These are phyloP conservation scores for Chrysopilus asiliformis DNA, from an alignment of 2,888 invertebrate species.

Conservation along the genomic window DNA sequence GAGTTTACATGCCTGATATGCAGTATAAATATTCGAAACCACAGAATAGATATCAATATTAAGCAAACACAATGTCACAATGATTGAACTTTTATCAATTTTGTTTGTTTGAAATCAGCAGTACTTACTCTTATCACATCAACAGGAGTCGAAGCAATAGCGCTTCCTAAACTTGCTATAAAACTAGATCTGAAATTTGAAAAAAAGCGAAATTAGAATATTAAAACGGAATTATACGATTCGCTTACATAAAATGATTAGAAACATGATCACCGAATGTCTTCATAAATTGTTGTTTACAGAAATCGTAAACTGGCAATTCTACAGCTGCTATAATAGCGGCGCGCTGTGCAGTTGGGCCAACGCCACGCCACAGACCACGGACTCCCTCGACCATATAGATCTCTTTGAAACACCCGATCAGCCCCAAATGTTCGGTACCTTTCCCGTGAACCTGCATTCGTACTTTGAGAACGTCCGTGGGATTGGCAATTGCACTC, in stretches of 20 bases:
- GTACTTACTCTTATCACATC: slow-evolving; percentile 75
- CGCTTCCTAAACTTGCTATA: slow-evolving; percentile 82
- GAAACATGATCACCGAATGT: slow-evolving; percentile 63
- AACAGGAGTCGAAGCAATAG: slow-evolving; percentile 85
- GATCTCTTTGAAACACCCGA: slow-evolving; percentile 70
- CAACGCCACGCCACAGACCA: slow-evolving; percentile 86
- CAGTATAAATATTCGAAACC: too few species aligned
- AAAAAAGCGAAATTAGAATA: too few species aligned
- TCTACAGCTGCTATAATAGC: slow-evolving; percentile 89
- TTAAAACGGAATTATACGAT: too few species aligned
- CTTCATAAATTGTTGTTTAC: slow-evolving; percentile 59
- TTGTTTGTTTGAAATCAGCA: slow-evolving; percentile 2
- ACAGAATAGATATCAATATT: too few species aligned
- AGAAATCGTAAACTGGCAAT: slow-evolving; percentile 83
- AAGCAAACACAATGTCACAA: too few species aligned
- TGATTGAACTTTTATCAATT: too few species aligned
- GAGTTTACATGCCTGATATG: too few species aligned
- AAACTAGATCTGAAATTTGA: slow-evolving; percentile 66
- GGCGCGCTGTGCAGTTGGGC: slow-evolving; percentile 85
- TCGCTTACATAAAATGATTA: slow-evolving; percentile 73
- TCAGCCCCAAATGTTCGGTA: slow-evolving; percentile 44
- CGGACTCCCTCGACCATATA: slow-evolving; percentile 69
- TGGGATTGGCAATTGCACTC: slow-evolving; percentile 91
- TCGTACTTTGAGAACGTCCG: slow-evolving; percentile 89
- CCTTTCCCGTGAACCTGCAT: slow-evolving; percentile 64